Evolutionary conservation across 2,113 vertebrate genomes (phyloP).

Genomic region (Vulpes lagopus): DNA sequence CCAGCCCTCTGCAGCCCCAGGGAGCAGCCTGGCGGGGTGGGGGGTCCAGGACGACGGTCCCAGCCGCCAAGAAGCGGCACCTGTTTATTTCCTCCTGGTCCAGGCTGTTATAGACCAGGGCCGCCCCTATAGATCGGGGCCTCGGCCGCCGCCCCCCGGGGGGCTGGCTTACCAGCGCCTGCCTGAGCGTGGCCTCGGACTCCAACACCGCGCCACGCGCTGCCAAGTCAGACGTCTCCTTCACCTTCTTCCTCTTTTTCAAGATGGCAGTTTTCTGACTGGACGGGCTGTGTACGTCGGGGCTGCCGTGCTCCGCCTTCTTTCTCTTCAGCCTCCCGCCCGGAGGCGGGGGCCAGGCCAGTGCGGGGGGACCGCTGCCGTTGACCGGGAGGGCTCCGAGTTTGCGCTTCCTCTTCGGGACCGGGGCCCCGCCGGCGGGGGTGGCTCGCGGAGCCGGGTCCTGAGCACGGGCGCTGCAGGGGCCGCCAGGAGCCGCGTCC

Average conservation of each 20-base stretch:
- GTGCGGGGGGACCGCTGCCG: conserved; percentile 9
- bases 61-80: accelerated
- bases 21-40: accelerated
- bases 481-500: not conserved
- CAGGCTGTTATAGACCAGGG: not conserved
- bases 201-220: conserved; percentile 69
- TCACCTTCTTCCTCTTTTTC: conserved; percentile 85
- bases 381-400: conserved; percentile 20
- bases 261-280: conserved; percentile 75
- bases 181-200: conserved; percentile 66
- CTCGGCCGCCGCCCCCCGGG: too few species aligned
- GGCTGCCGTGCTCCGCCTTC: conserved; percentile 50
- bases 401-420: conserved; percentile 79
- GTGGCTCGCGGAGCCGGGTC: accelerated
- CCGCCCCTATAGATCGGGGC: accelerated
- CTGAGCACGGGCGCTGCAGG: not conserved
- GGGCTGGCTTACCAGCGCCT: conserved; percentile 76
- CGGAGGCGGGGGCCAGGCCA: conserved; percentile 3
- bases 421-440: not conserved
- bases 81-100: too few species aligned
- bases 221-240: conserved; percentile 26
- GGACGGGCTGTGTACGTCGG: conserved; percentile 43
- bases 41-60: too few species aligned
- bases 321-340: conserved; percentile 68
- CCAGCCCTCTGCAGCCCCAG: not conserved